Conservation (phyloP, 30 jellyfish, hydroid and myxozoan species). For the Nemopilema nomurai region DNA sequence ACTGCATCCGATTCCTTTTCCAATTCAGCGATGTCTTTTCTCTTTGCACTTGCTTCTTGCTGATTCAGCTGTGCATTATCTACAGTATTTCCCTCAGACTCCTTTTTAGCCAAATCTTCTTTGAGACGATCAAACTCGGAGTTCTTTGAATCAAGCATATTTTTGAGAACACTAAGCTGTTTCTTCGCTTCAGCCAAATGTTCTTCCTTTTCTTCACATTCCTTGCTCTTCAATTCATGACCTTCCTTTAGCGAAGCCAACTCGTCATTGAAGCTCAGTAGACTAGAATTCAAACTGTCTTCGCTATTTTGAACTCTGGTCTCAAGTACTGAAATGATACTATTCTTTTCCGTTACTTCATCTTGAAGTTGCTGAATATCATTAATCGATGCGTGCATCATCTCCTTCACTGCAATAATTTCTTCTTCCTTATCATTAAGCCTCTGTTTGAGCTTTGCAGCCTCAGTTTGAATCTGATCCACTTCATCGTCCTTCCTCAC, state of each 20-base stretch:
- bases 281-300: conserved; percentile 12
- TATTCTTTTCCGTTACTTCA: conserved; percentile 10
- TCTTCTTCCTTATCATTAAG: conserved; percentile 61
- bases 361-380: conserved; percentile 48
- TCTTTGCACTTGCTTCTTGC: not conserved
- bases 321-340: not conserved
- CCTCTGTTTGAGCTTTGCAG: conserved; percentile 19
- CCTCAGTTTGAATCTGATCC: conserved; percentile 4
- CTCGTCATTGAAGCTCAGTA: conserved; percentile 17
- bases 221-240: not conserved
- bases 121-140: conserved; percentile 19
- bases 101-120: not conserved
- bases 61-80: not conserved
- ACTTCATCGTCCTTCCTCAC: not conserved
- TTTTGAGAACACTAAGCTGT: conserved; percentile 12
- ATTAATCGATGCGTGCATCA: conserved; percentile 38
- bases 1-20: conserved; percentile 59
- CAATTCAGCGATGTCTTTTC: not conserved
- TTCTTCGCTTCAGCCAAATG: conserved; percentile 16
- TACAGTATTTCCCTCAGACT: not conserved
- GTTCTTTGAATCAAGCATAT: conserved; percentile 32
- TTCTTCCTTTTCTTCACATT: not conserved
- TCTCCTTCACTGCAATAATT: conserved; percentile 45
- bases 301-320: not conserved
- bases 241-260: conserved; percentile 10